Base-by-base conservation (phyloP, 2,888 invertebrate species). In the Agrilus biguttatus region DNA sequence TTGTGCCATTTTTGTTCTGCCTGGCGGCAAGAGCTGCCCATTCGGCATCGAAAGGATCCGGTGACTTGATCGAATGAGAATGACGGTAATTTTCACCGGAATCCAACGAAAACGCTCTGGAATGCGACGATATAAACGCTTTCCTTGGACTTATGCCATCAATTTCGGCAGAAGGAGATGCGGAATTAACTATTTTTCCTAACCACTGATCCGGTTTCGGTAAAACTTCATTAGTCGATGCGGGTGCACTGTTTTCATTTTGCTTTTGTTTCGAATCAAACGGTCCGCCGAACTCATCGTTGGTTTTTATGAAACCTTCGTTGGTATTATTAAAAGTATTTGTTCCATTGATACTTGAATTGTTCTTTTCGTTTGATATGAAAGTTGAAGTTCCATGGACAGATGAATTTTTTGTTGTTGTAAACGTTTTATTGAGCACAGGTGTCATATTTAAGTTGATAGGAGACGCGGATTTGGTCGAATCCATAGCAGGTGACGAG, bases 181-280 rank as follows among this genome's bases (percentile, higher is more conserved):
- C 71, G 48, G 73, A 72, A 50, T 73, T 74, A 12, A 79, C 78
- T 37, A 84, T 76, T 53, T 81, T 77, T 8, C 83, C 85, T 50
- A 88, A 66, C 87, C 86, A 87, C 55, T 86, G 86, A 54, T 87
- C 87, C 1, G 87, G 84, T 63, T 80, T 82, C 21, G 86, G 87
- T 60, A 84, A 70, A 46, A 49, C 55, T n/a, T 50, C 42, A 40
- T 49, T 51, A 10, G 48, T 28, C 36, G 35, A 41, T 33, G 42
- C 52, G 53, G 23, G 54, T 55, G 4, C 54, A 13, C n/a, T 37
- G 37, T 36, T 36, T 8, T 23, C 23, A 6, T 8, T 23, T 2
- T 2, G 23, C 5, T 23, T 23, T 8, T 23, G 23, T 23, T 23
- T 23, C 7, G 23, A 6, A 23, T 23, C 23, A 6, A 23, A 23